Conservation (phyloP, 2,113 vertebrate genomes). For the Leucoraja erinaceus region DNA sequence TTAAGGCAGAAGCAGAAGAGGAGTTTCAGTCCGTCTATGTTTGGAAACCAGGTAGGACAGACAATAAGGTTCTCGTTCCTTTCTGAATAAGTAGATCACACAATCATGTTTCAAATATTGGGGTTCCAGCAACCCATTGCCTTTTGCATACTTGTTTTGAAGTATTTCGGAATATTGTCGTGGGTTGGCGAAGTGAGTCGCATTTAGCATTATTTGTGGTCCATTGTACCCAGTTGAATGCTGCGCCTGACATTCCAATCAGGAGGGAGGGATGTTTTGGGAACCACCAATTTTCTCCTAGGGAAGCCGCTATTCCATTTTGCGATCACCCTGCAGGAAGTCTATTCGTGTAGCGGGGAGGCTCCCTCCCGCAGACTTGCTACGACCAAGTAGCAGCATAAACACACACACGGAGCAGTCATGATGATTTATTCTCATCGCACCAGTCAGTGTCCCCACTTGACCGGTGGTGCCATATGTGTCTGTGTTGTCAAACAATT, state of each 20-base stretch:
- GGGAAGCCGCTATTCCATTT: neutral
- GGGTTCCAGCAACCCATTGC: neutral
- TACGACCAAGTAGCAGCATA: neutral
- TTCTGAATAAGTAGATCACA: neutral
- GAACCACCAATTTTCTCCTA: neutral
- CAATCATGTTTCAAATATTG: neutral
- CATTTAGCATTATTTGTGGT: neutral
- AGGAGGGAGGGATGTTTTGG: neutral
- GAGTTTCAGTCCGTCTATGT: conserved; percentile 77
- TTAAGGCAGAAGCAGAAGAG: conserved; percentile 62
- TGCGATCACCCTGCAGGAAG: neutral
- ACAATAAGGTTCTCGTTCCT: neutral
- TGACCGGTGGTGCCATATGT: neutral
- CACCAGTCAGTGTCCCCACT: neutral
- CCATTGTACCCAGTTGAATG: neutral
- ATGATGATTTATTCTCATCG: neutral
- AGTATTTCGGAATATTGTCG: neutral
- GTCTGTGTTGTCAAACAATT: neutral
- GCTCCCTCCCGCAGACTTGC: neutral
- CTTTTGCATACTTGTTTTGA: neutral
- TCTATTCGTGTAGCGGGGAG: neutral
- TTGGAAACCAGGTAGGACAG: conserved; percentile 84
- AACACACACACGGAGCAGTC: neutral
- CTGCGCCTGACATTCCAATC: neutral
- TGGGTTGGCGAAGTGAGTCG: too few species aligned